Conservation (phyloP, 1,140 invertebrate species). For the Elymnias hypermnestra region DNA sequence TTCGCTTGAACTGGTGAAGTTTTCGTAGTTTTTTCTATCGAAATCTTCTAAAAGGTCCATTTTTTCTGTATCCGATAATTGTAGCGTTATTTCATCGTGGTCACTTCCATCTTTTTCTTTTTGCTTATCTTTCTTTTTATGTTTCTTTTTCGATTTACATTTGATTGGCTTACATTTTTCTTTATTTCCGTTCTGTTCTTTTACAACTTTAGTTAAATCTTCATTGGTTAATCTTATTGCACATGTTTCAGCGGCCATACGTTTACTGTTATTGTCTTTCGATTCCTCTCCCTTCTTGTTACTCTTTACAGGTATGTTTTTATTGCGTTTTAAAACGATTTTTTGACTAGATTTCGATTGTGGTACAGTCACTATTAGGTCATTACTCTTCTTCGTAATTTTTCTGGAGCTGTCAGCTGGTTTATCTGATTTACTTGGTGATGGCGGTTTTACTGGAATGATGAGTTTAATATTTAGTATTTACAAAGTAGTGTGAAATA, state of each 20-base stretch:
- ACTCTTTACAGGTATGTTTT: constrained; percentile 14
- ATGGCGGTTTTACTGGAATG: constrained; percentile 8
- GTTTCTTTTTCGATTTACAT: constrained; percentile 38
- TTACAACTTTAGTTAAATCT: background rate
- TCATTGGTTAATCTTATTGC: background rate
- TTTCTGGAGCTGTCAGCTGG: constrained; percentile 22
- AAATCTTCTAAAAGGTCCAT: constrained; percentile 70
- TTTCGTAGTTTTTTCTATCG: constrained; percentile 46
- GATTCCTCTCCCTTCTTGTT: background rate
- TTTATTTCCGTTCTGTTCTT: too few species aligned
- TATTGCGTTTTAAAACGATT: constrained; percentile 69
- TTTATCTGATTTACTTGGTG: constrained; percentile 6
- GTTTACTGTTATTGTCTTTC: background rate
- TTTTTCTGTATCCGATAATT: constrained; percentile 71
- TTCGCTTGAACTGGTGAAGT: constrained; percentile 22
- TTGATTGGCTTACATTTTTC: constrained; percentile 20
- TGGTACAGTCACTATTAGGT: constrained; percentile 54
- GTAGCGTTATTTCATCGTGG: constrained; percentile 67
- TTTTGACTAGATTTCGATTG: constrained; percentile 43
- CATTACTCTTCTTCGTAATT: constrained; percentile 47
- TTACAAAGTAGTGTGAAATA: background rate
- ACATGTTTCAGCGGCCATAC: background rate
- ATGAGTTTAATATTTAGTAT: background rate
- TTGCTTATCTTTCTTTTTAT: constrained; percentile 39
- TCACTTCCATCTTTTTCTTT: too few species aligned